Conservation (phyloP, 1,140 invertebrate genomes). For the Platorchestia sp. region DNA sequence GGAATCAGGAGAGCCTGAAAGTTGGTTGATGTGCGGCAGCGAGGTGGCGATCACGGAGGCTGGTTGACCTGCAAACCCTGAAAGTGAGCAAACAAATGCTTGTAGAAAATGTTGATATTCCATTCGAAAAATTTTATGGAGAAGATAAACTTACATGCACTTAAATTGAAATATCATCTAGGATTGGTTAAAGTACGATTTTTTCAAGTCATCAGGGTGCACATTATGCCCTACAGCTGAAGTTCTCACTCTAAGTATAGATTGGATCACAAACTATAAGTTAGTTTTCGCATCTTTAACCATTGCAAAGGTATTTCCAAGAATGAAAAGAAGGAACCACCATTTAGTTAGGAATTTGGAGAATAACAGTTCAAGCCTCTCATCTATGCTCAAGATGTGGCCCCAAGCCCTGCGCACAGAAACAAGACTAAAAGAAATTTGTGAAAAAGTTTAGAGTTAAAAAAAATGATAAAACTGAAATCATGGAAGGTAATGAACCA, state of each 20-base stretch:
- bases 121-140: neutral
- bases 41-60: constrained; percentile 50
- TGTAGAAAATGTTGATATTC: no score
- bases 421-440: no score
- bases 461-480: no score
- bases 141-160: neutral
- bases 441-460: no score
- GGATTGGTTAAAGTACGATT: neutral
- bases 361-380: no score
- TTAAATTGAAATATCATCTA: neutral
- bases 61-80: constrained; percentile 51
- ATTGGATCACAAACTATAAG: neutral
- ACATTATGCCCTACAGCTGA: neutral
- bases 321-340: neutral
- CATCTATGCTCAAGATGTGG: no score
- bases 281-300: neutral
- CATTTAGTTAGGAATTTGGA: neutral
- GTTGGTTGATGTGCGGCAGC: constrained; percentile 56
- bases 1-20: neutral
- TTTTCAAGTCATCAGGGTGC: neutral
- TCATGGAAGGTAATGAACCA: no score
- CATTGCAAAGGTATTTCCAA: neutral
- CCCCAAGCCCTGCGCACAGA: no score
- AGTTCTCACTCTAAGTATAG: neutral
- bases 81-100: neutral